Conservation (phyloP, 2,113 vertebrate genomes). For the Cardinalis cardinalis region DNA sequence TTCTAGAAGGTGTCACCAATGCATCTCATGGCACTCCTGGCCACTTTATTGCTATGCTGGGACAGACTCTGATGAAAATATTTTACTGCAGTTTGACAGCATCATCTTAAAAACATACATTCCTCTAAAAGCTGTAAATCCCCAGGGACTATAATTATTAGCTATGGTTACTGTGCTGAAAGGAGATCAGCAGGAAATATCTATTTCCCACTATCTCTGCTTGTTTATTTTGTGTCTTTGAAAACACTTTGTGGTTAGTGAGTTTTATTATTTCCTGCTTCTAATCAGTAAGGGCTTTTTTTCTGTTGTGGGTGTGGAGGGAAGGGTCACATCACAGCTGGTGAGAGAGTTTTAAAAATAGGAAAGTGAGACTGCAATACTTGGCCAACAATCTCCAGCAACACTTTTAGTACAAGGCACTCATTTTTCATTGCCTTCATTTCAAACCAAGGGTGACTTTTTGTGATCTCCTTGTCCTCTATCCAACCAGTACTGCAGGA, state of each 20-base stretch:
- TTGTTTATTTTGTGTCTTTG: background rate
- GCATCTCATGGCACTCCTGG: background rate
- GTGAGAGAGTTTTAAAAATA: constrained; percentile 15
- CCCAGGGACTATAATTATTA: background rate
- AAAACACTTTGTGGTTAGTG: constrained; percentile 12
- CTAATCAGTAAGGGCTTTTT: background rate
- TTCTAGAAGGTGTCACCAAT: background rate
- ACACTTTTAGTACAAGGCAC: background rate
- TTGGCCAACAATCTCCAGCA: background rate
- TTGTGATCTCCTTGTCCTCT: background rate
- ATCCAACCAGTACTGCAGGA: background rate
- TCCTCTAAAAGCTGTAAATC: background rate
- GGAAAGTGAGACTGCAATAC: background rate
- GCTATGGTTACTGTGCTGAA: background rate
- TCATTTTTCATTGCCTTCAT: background rate
- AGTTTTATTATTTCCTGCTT: constrained; percentile 40
- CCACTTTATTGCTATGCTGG: background rate
- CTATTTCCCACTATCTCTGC: background rate
- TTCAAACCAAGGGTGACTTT: background rate
- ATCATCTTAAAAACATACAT: background rate
- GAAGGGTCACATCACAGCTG: background rate
- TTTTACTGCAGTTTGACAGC: background rate
- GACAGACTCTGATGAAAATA: background rate
- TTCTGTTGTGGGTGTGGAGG: background rate
- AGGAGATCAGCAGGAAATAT: background rate